Evolutionary conservation across 2,888 invertebrate species (phyloP).

Genomic region (Tenthredo mesomela): DNA sequence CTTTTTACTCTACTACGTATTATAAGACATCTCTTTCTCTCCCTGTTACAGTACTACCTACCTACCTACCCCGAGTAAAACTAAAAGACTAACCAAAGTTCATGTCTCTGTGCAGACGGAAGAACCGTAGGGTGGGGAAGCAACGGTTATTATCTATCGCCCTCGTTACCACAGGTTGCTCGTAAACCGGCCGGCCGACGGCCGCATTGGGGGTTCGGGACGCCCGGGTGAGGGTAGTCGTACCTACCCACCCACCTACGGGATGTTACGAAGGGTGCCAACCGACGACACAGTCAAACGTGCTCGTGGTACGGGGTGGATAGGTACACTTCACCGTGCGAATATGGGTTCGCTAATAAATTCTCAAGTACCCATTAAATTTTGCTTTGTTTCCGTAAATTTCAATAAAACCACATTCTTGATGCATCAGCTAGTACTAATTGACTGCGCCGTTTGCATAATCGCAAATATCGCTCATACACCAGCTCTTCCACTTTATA

Average conservation of each 20-base stretch:
- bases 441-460: not conserved
- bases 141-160: constrained; percentile 78
- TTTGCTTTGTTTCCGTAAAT: not conserved
- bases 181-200: constrained; percentile 73
- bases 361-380: not conserved
- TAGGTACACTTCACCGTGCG: not conserved
- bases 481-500: not conserved
- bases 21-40: not conserved
- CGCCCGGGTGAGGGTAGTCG: constrained; percentile 64
- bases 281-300: constrained; percentile 27
- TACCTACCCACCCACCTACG: constrained; percentile 40
- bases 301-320: not conserved
- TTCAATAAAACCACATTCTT: not conserved
- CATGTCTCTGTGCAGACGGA: constrained; percentile 46
- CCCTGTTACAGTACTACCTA: not conserved
- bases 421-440: not conserved
- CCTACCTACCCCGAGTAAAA: not conserved
- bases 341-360: not conserved
- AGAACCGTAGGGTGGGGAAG: constrained; percentile 63
- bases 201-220: constrained; percentile 73
- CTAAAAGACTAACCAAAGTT: constrained; percentile 38
- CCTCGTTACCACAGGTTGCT: constrained; percentile 79
- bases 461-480: not conserved
- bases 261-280: constrained; percentile 45
- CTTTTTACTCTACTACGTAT: not conserved